These are phyloP conservation scores for Microcaecilia unicolor DNA, from an alignment of 2,797 vertebrate species.

Conservation along the genomic window DNA sequence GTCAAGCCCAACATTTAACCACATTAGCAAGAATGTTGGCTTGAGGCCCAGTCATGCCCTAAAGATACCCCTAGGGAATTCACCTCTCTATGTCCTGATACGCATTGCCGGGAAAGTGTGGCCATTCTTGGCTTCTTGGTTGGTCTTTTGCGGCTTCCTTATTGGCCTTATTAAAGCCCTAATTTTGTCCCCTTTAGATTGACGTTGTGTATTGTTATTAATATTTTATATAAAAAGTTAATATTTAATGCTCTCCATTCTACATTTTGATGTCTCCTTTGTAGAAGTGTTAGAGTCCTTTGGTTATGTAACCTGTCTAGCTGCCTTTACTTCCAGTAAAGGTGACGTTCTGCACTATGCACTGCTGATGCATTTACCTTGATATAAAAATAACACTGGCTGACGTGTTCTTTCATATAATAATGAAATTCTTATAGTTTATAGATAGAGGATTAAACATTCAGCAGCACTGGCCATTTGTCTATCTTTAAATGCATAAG, in stretches of 20 bases:
- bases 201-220: conserved; percentile 37
- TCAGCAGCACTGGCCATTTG: too few relatives aligned
- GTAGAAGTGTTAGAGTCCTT: conserved; percentile 29
- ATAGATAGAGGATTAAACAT: too few relatives aligned
- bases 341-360: background rate
- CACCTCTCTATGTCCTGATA: conserved; percentile 10
- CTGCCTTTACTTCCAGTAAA: conserved; percentile 37
- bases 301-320: conserved; percentile 23
- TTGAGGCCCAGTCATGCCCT: too few relatives aligned
- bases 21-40: conserved; percentile 3
- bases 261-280: conserved; percentile 41
- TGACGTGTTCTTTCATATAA: too few relatives aligned
- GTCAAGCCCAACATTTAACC: conserved; percentile 4
- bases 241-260: conserved; percentile 49
- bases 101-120: conserved; percentile 26
- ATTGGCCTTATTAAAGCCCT: conserved; percentile 22
- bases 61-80: too few relatives aligned
- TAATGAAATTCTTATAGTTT: too few relatives aligned
- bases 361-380: background rate
- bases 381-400: background rate
- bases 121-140: conserved; percentile 16
- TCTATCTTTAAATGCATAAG: too few relatives aligned
- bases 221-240: conserved; percentile 31
- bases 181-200: conserved; percentile 32
- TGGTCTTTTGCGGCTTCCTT: conserved; percentile 11